Evolutionary conservation across 2,113 vertebrate species (phyloP), one percentile per base, ranked within the genome.

Genomic region (Myxocyprinus asiaticus): DNA sequence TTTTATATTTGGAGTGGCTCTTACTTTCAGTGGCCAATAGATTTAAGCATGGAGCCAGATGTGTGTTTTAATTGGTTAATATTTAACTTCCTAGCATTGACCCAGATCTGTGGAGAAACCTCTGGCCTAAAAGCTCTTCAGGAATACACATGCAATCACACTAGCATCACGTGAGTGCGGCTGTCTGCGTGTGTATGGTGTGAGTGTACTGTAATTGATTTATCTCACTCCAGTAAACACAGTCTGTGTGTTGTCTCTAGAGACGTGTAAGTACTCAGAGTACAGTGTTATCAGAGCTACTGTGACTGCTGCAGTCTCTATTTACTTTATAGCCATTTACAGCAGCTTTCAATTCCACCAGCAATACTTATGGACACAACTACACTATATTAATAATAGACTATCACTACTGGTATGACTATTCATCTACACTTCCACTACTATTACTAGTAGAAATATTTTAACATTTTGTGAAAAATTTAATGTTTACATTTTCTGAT

Each of bases 211-310:
- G n/a, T 10, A 15, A 64, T 64, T 73, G 62, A 56, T 76, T 81
- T 67, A 61, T 76, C 64, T 63, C 79, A 81, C 79, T 76, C 58
- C 65, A 81, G 48, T 76, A 70, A 76, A 55, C 71, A 69, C 72
- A 76, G 66, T 59, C 14, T 33, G 55, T 58, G 55, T n/a, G 7
- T 58, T n/a, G 55, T 69, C 76, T 78, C 53, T 61, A 17, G 55
- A 68, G 76, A 69, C 44, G 17, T 78, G 51, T 58, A 67, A 77
- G 75, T 58, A 76, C 74, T 15, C 50, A n/a, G n/a, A n/a, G n/a
- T n/a, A n/a, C 5, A 53, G 17, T 53, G 62, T 7, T 4, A 67
- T 67, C 63, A 56, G 33, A 77, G 22, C 47, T 51, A 53, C 9
- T 51, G 33, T 48, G 33, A 51, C 10, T 10, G 9, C 50, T 53